Base-by-base conservation (phyloP, 2,797 vertebrate genomes). In the Meda fulgida region DNA sequence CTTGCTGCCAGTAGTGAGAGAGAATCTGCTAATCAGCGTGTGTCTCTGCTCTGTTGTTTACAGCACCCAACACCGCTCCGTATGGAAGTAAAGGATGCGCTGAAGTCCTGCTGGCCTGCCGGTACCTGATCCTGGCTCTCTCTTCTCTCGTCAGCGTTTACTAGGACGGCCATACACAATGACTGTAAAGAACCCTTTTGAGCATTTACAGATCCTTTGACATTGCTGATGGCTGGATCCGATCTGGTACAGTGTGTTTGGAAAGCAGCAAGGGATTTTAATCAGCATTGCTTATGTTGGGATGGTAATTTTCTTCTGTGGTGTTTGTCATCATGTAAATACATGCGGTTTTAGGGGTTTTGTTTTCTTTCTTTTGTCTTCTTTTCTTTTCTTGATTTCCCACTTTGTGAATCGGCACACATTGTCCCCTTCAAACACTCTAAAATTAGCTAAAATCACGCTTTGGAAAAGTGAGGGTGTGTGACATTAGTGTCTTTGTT, bases 21-120 rank as follows among this genome's bases (percentile, higher is more conserved):
- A 89, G 92, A 86, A 89, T 80, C 87, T 80, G 71, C 63, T 88
- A 86, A 87, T 85, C 80, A 83, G 94, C 84, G 78, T 89, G 81
- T 87, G 86, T 94, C 90, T 93, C 88, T 97, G 93, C 92, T 94
- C 88, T 87, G 76, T 88, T 92, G 88, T 91, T 95, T 92, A 91
- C 96, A 99, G 98, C 97, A 87, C 97, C 97, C 94, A 98, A 97
- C 94, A 99, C 97, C 85, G 97, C 97, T 88, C 97, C 97, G 92
- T 99, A 98, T 86, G 98, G 98, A 90, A 96, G 97, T 93, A 97
- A 96, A 88, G 98, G 97, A 87, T 96, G 95, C 0, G 97, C 97
- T 1, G 96, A 96, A 83, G 91, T 96, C 93, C 95, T 97, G 83
- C 96, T 97, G 95, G 97, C 97, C 95, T 97, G 97, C 95, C 96